A percentile compares a stretch with the other conserved stretches of the same genome.
These are phyloP conservation scores for Ceyx margarethae DNA, from an alignment of 2,113 vertebrate genomes.

Conservation along the genomic window DNA sequence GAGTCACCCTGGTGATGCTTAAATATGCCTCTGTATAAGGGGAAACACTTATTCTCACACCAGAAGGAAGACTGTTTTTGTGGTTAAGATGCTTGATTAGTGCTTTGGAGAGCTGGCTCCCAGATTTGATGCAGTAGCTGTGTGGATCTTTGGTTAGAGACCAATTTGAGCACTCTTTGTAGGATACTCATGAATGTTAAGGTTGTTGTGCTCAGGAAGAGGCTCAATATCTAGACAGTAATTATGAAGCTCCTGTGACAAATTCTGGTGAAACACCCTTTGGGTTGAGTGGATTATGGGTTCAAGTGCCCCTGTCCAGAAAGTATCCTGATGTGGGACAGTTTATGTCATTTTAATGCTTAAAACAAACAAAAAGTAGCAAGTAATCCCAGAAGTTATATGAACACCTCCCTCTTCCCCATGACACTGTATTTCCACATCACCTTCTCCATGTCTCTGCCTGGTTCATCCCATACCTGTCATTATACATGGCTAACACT, in stretches of 20 bases:
- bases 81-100: neutral
- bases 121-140: neutral
- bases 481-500: neutral
- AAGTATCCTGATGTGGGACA: neutral
- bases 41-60: neutral
- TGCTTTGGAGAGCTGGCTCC: neutral
- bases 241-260: neutral
- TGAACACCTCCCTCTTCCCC: neutral
- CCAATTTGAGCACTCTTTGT: neutral
- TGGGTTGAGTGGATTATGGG: neutral
- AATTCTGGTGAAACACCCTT: neutral
- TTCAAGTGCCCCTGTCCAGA: neutral
- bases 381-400: neutral
- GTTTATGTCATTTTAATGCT: neutral
- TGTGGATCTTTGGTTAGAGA: neutral
- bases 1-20: slow-evolving; percentile 49
- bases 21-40: neutral
- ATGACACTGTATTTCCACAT: neutral
- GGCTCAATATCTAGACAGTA: neutral
- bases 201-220: neutral
- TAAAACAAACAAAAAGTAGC: fast-evolving
- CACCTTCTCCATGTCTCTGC: neutral
- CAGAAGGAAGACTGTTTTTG: neutral
- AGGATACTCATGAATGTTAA: neutral
- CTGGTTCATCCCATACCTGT: neutral